Evolutionary conservation across 1,140 invertebrate genomes (phyloP).

Genomic region (Drosophila kanapiae): DNA sequence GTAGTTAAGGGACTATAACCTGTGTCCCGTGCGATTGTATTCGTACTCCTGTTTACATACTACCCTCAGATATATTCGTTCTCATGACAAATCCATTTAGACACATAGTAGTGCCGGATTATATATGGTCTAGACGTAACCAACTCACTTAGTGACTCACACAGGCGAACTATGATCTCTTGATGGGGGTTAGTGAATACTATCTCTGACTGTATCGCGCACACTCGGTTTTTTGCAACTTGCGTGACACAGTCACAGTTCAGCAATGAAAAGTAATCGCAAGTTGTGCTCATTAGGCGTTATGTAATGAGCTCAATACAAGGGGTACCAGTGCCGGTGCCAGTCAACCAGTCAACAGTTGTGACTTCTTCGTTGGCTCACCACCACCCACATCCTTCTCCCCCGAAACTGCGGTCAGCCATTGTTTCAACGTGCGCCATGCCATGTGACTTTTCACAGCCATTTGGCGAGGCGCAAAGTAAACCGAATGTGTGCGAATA

Average conservation of each 20-base stretch:
- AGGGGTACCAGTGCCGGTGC: constrained; percentile 3
- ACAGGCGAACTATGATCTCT: constrained; percentile 1
- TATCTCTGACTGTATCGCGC: constrained; percentile 9
- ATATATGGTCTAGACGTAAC: constrained; percentile 30
- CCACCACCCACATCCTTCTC: constrained; percentile 16
- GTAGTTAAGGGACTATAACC: neutral
- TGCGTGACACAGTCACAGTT: constrained; percentile 69
- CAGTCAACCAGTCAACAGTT: constrained; percentile 27
- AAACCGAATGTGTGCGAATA: constrained; percentile 61
- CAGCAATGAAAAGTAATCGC: constrained; percentile 67
- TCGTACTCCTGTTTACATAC: constrained; percentile 13
- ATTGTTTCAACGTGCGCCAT: constrained; percentile 56
- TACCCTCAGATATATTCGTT: constrained; percentile 13
- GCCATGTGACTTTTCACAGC: constrained; percentile 78
- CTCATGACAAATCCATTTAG: constrained; percentile 63
- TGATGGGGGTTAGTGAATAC: constrained; percentile 22
- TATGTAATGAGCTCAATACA: constrained; percentile 53
- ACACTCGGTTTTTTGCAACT: constrained; percentile 26
- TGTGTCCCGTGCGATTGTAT: constrained; percentile 17
- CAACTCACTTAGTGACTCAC: constrained; percentile 36
- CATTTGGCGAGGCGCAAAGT: constrained; percentile 55
- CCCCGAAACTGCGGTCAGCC: constrained; percentile 39
- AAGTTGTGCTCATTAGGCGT: constrained; percentile 70
- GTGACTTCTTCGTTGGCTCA: constrained; percentile 38
- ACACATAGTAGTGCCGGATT: constrained; percentile 26